These are phyloP conservation scores for Catharus ustulatus DNA, from an alignment of 2,797 vertebrate species.

Conservation along the genomic window DNA sequence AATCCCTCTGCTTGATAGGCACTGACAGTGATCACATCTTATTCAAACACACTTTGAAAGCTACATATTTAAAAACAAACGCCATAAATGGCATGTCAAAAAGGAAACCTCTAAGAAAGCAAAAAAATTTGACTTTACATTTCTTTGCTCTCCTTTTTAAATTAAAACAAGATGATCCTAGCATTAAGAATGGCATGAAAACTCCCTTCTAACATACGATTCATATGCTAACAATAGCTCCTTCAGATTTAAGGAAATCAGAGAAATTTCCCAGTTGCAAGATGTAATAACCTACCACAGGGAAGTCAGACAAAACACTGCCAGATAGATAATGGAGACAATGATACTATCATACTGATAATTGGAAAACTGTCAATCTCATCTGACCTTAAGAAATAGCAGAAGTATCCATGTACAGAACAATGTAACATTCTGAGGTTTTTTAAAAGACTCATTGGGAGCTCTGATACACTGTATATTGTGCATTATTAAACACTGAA, in stretches of 20 bases:
- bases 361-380: not conserved
- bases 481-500: not conserved
- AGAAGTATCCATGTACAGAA: not conserved
- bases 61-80: not conserved
- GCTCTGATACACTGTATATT: not conserved
- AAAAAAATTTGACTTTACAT: not conserved
- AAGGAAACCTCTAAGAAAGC: not conserved
- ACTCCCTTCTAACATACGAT: not conserved
- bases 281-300: not conserved
- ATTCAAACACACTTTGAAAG: not conserved
- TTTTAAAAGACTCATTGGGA: not conserved
- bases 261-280: not conserved
- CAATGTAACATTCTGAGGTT: not conserved
- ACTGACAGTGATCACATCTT: not conserved
- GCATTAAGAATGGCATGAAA: not conserved
- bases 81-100: not conserved
- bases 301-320: not conserved
- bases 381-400: not conserved
- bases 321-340: not conserved
- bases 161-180: not conserved
- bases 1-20: not conserved
- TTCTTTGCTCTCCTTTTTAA: not conserved
- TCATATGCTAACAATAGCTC: not conserved
- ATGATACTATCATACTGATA: not conserved
- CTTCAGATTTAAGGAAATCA: not conserved